These are phyloP conservation scores for Psittacula derbiana DNA, from an alignment of 2,797 vertebrate genomes.

Conservation along the genomic window DNA sequence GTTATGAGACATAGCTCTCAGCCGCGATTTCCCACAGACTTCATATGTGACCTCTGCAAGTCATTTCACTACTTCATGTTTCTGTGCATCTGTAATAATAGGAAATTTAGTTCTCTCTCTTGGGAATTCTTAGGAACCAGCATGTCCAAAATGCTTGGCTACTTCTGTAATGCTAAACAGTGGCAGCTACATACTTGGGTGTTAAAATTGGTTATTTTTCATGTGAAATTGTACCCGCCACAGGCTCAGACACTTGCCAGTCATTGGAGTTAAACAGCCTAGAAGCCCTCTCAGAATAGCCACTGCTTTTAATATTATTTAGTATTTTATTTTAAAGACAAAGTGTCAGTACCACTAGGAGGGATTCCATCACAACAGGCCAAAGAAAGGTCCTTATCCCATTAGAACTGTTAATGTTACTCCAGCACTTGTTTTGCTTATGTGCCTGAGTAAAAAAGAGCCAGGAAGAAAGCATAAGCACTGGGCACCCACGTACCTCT, in stretches of 20 bases:
- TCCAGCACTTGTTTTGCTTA: neutral
- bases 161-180: neutral
- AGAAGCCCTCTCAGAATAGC: neutral
- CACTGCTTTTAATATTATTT: neutral
- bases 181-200: neutral
- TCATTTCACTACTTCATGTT: neutral
- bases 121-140: neutral
- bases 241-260: neutral
- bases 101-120: neutral
- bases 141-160: neutral
- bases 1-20: neutral
- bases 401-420: neutral
- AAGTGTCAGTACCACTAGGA: neutral
- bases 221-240: neutral
- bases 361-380: neutral
- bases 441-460: neutral
- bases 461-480: neutral
- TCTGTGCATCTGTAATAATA: neutral
- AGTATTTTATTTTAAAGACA: neutral
- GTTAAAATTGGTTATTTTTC: neutral
- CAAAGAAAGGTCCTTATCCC: neutral
- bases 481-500: neutral
- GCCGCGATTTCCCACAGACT: neutral
- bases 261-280: neutral
- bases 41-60: neutral